Percentiles rank a stretch among this genome's conserved stretches.
phyloP scores from a whole-genome alignment of 1,140 invertebrate genomes.

The Arion vulgaris region DNA sequence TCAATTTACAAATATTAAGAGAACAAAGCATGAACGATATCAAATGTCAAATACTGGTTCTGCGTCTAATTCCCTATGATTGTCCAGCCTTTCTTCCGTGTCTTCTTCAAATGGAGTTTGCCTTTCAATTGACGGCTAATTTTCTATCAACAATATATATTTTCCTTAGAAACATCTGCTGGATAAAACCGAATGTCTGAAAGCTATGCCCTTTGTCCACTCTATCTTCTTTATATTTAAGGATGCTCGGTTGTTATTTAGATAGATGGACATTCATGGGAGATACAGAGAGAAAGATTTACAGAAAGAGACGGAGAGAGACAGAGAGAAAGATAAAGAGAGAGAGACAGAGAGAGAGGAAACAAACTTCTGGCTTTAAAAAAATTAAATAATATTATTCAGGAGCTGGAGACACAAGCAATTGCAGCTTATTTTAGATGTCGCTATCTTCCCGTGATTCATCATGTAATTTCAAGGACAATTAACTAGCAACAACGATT shows the following conservation, averaged over 20 bases:
- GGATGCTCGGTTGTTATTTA: background rate
- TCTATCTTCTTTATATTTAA: background rate
- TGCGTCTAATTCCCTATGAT: too few species aligned
- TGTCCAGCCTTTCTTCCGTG: background rate
- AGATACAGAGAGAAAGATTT: background rate
- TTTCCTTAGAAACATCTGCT: constrained; percentile 1
- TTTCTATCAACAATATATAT: constrained; percentile 13
- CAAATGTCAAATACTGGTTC: background rate
- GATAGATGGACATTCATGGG: constrained; percentile 15
- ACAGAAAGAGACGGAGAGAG: constrained; percentile 23
- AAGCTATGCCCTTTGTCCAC: background rate
- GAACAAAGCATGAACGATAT: too few species aligned
- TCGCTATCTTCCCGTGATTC: too few species aligned
- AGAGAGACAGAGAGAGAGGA: background rate
- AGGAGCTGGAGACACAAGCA: too few species aligned
- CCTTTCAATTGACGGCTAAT: background rate
- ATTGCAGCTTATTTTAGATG: too few species aligned
- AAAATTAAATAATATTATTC: too few species aligned
- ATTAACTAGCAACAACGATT: too few species aligned
- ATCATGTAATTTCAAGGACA: too few species aligned
- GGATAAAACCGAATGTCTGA: constrained; percentile 1
- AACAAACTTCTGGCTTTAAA: too few species aligned
- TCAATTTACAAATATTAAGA: too few species aligned
- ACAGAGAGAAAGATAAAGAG: constrained; percentile 23
- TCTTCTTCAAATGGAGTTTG: background rate